phyloP scores from a whole-genome alignment of 2,888 invertebrate genomes.

The Linnaemya tessellans region DNA sequence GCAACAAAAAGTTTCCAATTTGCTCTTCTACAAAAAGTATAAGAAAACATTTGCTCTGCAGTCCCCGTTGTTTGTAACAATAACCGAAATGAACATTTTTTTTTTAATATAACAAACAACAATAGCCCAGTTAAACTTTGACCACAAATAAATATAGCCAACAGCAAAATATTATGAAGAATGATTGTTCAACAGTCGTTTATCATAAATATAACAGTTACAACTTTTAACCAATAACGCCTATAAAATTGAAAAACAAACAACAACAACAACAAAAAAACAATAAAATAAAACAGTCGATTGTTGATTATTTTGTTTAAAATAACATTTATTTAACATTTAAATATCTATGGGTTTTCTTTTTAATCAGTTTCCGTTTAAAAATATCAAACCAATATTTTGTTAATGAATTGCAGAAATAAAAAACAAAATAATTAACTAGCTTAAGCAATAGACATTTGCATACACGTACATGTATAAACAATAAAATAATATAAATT shows the following conservation, averaged over 20 bases:
- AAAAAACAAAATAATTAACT: slow-evolving; percentile 38
- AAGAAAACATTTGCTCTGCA: neutral
- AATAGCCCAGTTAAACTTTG: slow-evolving; percentile 42
- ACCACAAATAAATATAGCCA: slow-evolving; percentile 28
- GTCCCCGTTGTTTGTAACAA: slow-evolving; percentile 33
- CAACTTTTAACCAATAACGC: slow-evolving; percentile 44
- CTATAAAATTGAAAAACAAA: slow-evolving; percentile 20
- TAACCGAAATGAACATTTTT: slow-evolving; percentile 18
- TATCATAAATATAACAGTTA: slow-evolving; percentile 52
- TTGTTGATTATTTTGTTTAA: slow-evolving; percentile 65
- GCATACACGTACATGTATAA: slow-evolving; percentile 26
- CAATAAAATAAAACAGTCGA: slow-evolving; percentile 65
- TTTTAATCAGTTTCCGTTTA: neutral
- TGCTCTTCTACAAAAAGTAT: neutral
- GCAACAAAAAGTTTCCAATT: neutral
- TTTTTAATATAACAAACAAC: slow-evolving; percentile 14
- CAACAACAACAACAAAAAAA: slow-evolving; percentile 25
- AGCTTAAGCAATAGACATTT: slow-evolving; percentile 60
- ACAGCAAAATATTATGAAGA: slow-evolving; percentile 31
- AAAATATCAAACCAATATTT: slow-evolving; percentile 5
- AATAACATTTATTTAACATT: neutral
- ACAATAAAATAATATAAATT: slow-evolving; percentile 18
- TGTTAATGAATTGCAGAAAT: slow-evolving; percentile 10
- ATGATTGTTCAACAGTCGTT: slow-evolving; percentile 5
- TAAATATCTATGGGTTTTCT: neutral